Evolutionary conservation across 2,888 invertebrate species (phyloP), one percentile per base, ranked within the genome.

Genomic region (Eristalinus aeneus): DNA sequence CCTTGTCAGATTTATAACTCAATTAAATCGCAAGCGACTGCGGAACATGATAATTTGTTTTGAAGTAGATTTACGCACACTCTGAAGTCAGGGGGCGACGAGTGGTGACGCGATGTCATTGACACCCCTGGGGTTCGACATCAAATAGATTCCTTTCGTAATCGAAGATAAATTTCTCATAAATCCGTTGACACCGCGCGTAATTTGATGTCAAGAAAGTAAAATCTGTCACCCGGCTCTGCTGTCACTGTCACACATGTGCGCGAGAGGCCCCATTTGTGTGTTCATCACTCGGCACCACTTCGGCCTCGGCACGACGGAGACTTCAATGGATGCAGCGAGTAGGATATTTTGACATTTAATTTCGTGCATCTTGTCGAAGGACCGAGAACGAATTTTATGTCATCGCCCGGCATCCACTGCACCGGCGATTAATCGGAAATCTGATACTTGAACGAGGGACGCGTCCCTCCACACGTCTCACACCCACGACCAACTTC

Each of bases 321-420:
- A 11, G 39, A 56, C 12, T 23, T 64, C 63, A 67, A 69, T 60
- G 31, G 27, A 34, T 10, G 9, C 34, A 9, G 34, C 34, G 34
- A 34, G 53, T 34, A 27, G 27, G 34, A 60, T 78, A 78, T 78
- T 83, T 83, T 83, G 78, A 83, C 78, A 84, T 84, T 74, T 64
- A 69, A 74, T 83, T 71, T 65, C 39, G 46, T 67, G 34, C 27
- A 16, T 77, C 56, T 46, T 61, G 39, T 46, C 11, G 11, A 27
- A n/a, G 58, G 61, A 54, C 46, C 10, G 65, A 23, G 54, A 69
- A 46, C 16, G n/a, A 22, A 39, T 60, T 60, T 61, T 32, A 73
- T 39, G 56, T 67, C 72, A 63, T 36, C 58, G 64, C 32, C 46
- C 6, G 46, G 65, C 67, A 71, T 84, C 84, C 60, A 27, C 71